Conservation (phyloP, 2,113 vertebrate species). For the Indicator indicator region DNA sequence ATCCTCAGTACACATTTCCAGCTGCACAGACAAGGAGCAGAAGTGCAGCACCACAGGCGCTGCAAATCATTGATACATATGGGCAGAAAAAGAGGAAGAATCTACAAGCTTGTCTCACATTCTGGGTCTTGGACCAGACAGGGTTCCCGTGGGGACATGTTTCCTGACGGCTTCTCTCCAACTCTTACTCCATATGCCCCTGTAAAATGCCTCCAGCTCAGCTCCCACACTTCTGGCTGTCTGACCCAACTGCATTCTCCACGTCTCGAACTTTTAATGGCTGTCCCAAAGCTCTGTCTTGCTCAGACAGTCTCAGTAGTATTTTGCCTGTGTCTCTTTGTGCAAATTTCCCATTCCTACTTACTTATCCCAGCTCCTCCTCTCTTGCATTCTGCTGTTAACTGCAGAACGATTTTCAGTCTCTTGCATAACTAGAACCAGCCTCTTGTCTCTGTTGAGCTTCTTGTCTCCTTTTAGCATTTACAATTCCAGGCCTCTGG, state of each 20-base stretch:
- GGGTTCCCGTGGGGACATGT: not conserved
- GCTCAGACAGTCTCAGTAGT: not conserved
- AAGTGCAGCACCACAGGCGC: not conserved
- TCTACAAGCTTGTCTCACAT: not conserved
- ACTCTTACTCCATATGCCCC: not conserved
- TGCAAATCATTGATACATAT: rapidly evolving
- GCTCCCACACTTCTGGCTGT: slow-evolving; percentile 24
- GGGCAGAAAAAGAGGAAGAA: not conserved
- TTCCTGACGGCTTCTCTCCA: slow-evolving; percentile 43
- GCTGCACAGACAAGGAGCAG: not conserved
- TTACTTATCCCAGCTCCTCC: not conserved
- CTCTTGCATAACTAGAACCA: slow-evolving; percentile 19
- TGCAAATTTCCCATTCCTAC: not conserved
- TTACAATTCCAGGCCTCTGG: not conserved
- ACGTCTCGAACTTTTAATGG: not conserved
- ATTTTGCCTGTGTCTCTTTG: not conserved
- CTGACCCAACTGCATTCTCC: not conserved
- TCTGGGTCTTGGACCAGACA: not conserved
- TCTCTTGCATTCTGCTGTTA: not conserved
- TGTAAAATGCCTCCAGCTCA: slow-evolving; percentile 10
- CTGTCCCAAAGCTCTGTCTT: slow-evolving; percentile 9
- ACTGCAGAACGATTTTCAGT: not conserved
- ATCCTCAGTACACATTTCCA: not conserved
- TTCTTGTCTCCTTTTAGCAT: slow-evolving; percentile 15
- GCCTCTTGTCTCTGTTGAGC: not conserved